A percentile compares a stretch with the other conserved stretches of the same genome.
These are phyloP conservation scores for Microcebus jonahi DNA, from an alignment of 2,113 vertebrate species.

Conservation along the genomic window DNA sequence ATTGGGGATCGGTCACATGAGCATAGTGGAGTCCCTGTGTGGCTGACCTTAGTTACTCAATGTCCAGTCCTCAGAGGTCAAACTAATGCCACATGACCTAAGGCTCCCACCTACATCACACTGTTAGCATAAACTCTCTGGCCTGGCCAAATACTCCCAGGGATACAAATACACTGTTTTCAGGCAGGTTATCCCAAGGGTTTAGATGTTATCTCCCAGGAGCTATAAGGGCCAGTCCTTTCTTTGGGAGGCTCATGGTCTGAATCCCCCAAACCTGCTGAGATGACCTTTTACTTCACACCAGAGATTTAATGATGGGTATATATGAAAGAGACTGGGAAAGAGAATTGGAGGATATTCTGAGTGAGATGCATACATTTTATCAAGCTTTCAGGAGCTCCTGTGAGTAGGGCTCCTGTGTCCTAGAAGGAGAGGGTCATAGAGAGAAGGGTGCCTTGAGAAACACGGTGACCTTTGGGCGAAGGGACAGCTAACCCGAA, in stretches of 20 bases:
- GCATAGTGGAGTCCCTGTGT: background rate
- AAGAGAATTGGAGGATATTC: background rate
- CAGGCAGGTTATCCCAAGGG: background rate
- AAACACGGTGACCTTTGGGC: background rate
- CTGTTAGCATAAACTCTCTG: background rate
- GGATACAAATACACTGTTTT: background rate
- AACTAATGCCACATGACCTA: background rate
- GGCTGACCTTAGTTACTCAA: background rate
- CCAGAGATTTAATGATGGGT: background rate
- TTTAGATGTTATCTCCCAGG: background rate
- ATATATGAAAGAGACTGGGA: background rate
- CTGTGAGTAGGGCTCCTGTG: background rate
- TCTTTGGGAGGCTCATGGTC: background rate
- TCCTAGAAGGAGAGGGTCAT: background rate
- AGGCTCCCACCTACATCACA: background rate
- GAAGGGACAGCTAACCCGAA: background rate
- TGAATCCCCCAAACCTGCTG: background rate
- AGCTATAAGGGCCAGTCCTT: background rate
- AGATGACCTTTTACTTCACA: background rate
- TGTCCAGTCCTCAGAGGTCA: background rate
- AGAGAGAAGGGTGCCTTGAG: background rate
- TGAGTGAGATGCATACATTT: background rate
- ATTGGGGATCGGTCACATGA: background rate
- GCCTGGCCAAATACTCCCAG: background rate
- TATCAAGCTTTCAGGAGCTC: background rate